These are phyloP conservation scores for Leptinotarsa rubiginosa DNA, from an alignment of 2,888 invertebrate genomes.

Conservation along the genomic window DNA sequence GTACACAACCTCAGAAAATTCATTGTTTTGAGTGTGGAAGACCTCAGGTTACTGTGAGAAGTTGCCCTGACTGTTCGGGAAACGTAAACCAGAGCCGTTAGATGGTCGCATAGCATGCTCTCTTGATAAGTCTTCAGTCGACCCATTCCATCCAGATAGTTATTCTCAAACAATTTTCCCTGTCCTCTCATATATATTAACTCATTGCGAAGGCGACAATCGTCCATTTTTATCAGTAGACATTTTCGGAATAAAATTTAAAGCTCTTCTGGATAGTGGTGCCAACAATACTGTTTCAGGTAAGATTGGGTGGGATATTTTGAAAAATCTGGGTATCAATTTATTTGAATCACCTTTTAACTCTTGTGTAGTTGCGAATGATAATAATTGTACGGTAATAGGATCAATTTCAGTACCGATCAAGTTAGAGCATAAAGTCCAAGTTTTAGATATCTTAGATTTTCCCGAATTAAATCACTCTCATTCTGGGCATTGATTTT, in stretches of 20 bases:
- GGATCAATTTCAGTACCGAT: conserved; percentile 31
- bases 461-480: conserved; percentile 27
- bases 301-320: conserved; percentile 25
- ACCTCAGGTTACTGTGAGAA: conserved; percentile 21
- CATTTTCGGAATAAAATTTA: conserved; percentile 23
- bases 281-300: conserved; percentile 28
- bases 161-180: conserved; percentile 6
- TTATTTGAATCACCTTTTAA: neutral
- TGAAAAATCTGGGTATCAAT: conserved; percentile 15
- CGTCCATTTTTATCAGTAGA: conserved; percentile 30
- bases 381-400: conserved; percentile 18
- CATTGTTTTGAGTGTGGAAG: conserved; percentile 28
- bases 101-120: conserved; percentile 11
- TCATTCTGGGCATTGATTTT: conserved; percentile 36
- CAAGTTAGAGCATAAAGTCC: conserved; percentile 20
- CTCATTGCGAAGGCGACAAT: conserved; percentile 24
- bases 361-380: conserved; percentile 17
- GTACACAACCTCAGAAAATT: neutral
- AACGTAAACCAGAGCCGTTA: conserved; percentile 23
- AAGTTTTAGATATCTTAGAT: conserved; percentile 29
- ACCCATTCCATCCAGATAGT: neutral
- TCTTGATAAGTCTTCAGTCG: neutral
- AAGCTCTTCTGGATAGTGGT: conserved; percentile 27
- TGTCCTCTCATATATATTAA: conserved; percentile 20
- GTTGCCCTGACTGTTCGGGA: conserved; percentile 25